Evolutionary conservation across 2,113 vertebrate species (phyloP).

Genomic region (Urocynchramus pylzowi): DNA sequence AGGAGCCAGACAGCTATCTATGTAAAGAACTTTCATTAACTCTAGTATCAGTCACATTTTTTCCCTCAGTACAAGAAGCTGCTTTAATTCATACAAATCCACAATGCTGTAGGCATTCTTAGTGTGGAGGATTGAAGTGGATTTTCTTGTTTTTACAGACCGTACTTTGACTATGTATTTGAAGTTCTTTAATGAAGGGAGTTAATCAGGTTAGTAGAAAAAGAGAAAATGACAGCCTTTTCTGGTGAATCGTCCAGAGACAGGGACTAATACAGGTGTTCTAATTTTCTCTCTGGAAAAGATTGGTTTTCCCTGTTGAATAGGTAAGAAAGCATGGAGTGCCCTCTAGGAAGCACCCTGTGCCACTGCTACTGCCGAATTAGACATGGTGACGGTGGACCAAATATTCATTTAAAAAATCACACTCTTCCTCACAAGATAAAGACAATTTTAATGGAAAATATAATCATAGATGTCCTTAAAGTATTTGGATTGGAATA

Average conservation of each 20-base stretch:
- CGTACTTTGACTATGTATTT: not conserved
- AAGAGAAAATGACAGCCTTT: not conserved
- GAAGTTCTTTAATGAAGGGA: not conserved
- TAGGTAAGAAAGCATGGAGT: not conserved
- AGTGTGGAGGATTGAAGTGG: not conserved
- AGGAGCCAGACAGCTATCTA: not conserved
- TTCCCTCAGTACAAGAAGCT: rapidly evolving
- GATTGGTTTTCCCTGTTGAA: not conserved
- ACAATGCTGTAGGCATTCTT: not conserved
- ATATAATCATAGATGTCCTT: not conserved
- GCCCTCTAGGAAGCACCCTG: not conserved
- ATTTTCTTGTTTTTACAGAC: not conserved
- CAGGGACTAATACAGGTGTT: not conserved
- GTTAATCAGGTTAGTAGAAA: not conserved
- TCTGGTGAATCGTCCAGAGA: not conserved
- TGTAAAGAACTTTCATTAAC: not conserved
- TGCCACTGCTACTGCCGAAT: not conserved
- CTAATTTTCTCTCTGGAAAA: not conserved
- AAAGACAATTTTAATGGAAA: not conserved
- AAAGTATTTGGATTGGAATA: not conserved
- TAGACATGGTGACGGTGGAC: too few species aligned
- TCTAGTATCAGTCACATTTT: not conserved
- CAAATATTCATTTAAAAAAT: not conserved
- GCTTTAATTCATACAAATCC: not conserved
- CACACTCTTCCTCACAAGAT: not conserved